Conservation (phyloP, 2,888 invertebrate genomes). For the Pachymerium ferrugineum region DNA sequence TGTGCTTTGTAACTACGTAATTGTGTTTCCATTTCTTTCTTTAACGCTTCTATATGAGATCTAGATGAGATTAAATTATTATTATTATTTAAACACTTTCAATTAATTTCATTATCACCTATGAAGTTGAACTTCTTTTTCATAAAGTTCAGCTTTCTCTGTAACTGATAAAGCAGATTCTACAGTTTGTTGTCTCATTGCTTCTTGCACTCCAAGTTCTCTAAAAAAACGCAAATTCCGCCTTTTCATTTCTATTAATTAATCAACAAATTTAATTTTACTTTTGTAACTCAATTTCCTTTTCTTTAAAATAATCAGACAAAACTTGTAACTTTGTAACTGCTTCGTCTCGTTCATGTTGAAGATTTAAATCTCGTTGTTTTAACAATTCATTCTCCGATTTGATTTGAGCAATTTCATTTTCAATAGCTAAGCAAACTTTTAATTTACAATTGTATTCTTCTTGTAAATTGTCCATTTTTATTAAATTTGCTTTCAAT, state of each 20-base stretch:
- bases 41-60: slow-evolving; percentile 59
- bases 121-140: slow-evolving; percentile 39
- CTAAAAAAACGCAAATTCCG: slow-evolving; percentile 49
- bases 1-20: slow-evolving; percentile 59
- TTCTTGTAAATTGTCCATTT: slow-evolving; percentile 49
- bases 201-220: slow-evolving; percentile 56
- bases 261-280: slow-evolving; percentile 36
- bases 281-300: slow-evolving; percentile 71
- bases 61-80: slow-evolving; percentile 39
- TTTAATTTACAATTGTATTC: slow-evolving; percentile 50
- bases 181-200: slow-evolving; percentile 45
- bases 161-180: slow-evolving; percentile 39
- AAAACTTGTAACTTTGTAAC: slow-evolving; percentile 77
- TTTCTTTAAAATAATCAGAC: slow-evolving; percentile 83
- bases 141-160: slow-evolving; percentile 37
- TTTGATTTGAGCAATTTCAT: slow-evolving; percentile 16
- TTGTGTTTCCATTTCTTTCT: slow-evolving; percentile 79
- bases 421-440: slow-evolving; percentile 34
- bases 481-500: slow-evolving; percentile 54
- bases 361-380: slow-evolving; percentile 52
- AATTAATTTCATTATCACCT: slow-evolving; percentile 35
- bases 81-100: neutral
- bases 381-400: slow-evolving; percentile 44
- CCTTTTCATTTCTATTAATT: neutral
- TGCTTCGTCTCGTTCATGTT: slow-evolving; percentile 68